Base-by-base conservation (phyloP, 2,797 vertebrate genomes). In the Atherinosoma microstoma region DNA sequence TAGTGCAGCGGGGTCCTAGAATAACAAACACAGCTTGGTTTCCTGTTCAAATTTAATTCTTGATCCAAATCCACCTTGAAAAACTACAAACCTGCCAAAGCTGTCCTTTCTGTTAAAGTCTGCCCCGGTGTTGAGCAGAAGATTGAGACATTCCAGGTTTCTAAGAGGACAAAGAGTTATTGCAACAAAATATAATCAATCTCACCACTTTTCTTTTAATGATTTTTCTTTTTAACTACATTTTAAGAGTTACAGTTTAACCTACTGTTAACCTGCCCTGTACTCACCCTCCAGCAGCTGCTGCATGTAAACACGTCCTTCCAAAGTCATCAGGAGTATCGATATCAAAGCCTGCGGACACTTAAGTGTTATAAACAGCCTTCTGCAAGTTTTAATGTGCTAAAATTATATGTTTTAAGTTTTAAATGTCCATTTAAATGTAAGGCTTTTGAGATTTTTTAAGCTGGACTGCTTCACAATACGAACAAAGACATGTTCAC, bases 121-220 rank as follows among this genome's bases (percentile, higher is more conserved):
- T 67, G 98, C 96, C 83, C 98, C 97, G 61, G 96, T 97, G 91
- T 98, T 98, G 77, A 99, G 96, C 82, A 99, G 95, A 86, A 99
- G 96, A 93, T 99, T 99, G 88, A 99, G 96, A 94, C 98, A 99
- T 92, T 99, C 98, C 93, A 99, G 94, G 92, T 99, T 99, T 89
- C 98, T 99, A 92, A 71, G 73, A 87, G 78, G 78, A 54, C 2
- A 34, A 20, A 73, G 27, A 73, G 11, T 62, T 79, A 60, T 8
- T 35, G 1, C 22, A 45, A 11, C 12, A 27, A 27, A 34, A 29
- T 16, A 56, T 29, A 2, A 53, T 12, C 11, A 24, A 3, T 47
- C 20, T 47, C 6, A 47, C 20, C 18, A 47, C 8, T 47, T 16
- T 42, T 42, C 40, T 42, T 16, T 42, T 36, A 27, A 16, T 16